These are phyloP conservation scores for Brenthis daphne DNA, from an alignment of 2,888 invertebrate species.

Conservation along the genomic window DNA sequence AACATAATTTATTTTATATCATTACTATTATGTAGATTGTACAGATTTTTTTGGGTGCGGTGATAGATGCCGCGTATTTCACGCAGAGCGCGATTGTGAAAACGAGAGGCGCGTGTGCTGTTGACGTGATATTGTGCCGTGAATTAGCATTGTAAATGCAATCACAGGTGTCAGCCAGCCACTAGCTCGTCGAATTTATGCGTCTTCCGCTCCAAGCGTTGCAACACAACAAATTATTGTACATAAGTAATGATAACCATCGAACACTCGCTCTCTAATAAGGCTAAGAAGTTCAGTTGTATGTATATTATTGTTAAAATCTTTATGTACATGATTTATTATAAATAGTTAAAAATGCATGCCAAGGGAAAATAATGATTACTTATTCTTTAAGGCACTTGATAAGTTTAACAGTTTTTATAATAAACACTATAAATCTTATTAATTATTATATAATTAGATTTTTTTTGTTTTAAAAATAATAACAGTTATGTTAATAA, in stretches of 20 bases:
- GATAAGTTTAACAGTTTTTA: no score
- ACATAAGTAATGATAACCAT: slow-evolving; percentile 60
- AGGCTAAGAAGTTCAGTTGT: slow-evolving; percentile 65
- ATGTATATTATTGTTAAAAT: slow-evolving; percentile 36
- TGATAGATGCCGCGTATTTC: slow-evolving; percentile 29
- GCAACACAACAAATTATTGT: slow-evolving; percentile 75
- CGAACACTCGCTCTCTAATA: slow-evolving; percentile 36
- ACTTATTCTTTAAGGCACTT: no score
- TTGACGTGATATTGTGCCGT: slow-evolving; percentile 71
- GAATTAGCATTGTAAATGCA: slow-evolving; percentile 82
- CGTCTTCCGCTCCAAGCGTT: slow-evolving; percentile 71
- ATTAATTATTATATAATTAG: no score
- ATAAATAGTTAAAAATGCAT: no score
- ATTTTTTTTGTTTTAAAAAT: no score
- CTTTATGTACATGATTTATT: neutral
- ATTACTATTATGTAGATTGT: neutral
- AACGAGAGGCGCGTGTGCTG: slow-evolving; percentile 47
- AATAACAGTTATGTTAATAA: no score
- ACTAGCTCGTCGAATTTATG: slow-evolving; percentile 77
- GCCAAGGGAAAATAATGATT: no score
- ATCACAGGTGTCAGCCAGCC: slow-evolving; percentile 79
- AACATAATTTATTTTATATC: no score
- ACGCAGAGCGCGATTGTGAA: slow-evolving; percentile 36
- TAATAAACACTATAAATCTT: no score
- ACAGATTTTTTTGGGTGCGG: slow-evolving; percentile 19